Evolutionary conservation across 2,888 invertebrate species (phyloP), one percentile per base, ranked within the genome.

Genomic region (Leptopilina drosophilae): DNA sequence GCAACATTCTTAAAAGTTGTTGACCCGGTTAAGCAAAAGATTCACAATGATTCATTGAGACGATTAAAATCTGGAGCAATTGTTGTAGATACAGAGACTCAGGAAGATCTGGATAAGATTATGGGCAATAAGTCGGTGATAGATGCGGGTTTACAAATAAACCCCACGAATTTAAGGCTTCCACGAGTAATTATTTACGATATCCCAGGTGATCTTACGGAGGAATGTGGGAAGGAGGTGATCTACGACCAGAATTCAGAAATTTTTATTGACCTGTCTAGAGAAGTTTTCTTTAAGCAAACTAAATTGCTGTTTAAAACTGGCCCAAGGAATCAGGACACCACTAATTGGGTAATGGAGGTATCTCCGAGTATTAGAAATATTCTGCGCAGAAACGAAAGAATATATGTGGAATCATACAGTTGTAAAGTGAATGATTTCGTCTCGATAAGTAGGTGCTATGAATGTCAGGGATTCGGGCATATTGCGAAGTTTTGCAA

Each of bases 211-310:
- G n/a, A 7, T 0, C 15, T 59, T 5, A n/a, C n/a, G 3, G n/a
- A 14, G n/a, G 6, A 5, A n/a, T 7, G 6, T 5, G 8, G n/a
- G 5, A 59, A n/a, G n/a, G 49, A 66, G 8, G 66, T 62, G 2
- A 56, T 80, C 1, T 65, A 42, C 8, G 67, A 53, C 0, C 80
- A 80, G 46, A 80, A 80, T 67, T 14, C 4, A 15, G 40, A 67
- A 64, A 5, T 15, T 4, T 5, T 59, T 59, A 15, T 1, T 5
- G 5, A 59, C 6, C 1, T 59, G 3, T 1, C n/a, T 0, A 59
- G 8, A 15, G n/a, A 59, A 1, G 59, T 5, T 5, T 59, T n/a
- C 6, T 2, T 7, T 15, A 0, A 14, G 59, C 15, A 7, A 7
- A 2, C 15, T 14, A 12, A 46, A 8, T 15, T 26, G 42, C 3